Percentiles rank a stretch among this genome's conserved stretches.
Conservation (phyloP, 53 echinoderm and acorn worm species). For the Hippasteria phrygiana region DNA sequence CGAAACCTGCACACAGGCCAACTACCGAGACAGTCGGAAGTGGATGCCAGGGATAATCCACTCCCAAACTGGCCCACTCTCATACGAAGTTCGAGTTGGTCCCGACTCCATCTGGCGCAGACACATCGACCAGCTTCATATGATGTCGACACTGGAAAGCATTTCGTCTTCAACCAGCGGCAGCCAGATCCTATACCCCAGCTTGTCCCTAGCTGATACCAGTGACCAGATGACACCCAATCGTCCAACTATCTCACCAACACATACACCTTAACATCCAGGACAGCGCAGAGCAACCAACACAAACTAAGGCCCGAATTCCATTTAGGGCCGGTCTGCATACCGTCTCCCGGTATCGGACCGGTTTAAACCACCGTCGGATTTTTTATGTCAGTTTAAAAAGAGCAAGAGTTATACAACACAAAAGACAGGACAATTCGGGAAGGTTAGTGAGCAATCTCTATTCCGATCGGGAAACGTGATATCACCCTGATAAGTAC, state of each 20-base stretch:
- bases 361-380: too few relatives aligned
- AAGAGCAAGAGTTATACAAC: too few relatives aligned
- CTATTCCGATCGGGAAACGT: too few relatives aligned
- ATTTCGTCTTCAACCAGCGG: background rate
- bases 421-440: too few relatives aligned
- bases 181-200: background rate
- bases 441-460: too few relatives aligned
- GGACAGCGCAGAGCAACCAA: too few relatives aligned
- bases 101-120: constrained; percentile 49
- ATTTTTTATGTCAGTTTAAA: too few relatives aligned
- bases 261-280: background rate
- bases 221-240: background rate
- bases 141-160: constrained; percentile 46
- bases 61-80: constrained; percentile 42
- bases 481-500: too few relatives aligned
- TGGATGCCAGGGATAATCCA: constrained; percentile 53
- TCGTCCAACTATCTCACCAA: background rate
- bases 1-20: constrained; percentile 1
- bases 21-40: constrained; percentile 13
- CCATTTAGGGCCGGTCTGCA: too few relatives aligned
- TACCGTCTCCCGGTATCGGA: too few relatives aligned
- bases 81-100: constrained; percentile 52
- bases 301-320: too few relatives aligned
- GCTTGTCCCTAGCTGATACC: background rate
- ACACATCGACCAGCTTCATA: constrained; percentile 52